Evolutionary conservation across 2,888 invertebrate species (phyloP), one percentile per base, ranked within the genome.

Genomic region (Tinea semifulvella): DNA sequence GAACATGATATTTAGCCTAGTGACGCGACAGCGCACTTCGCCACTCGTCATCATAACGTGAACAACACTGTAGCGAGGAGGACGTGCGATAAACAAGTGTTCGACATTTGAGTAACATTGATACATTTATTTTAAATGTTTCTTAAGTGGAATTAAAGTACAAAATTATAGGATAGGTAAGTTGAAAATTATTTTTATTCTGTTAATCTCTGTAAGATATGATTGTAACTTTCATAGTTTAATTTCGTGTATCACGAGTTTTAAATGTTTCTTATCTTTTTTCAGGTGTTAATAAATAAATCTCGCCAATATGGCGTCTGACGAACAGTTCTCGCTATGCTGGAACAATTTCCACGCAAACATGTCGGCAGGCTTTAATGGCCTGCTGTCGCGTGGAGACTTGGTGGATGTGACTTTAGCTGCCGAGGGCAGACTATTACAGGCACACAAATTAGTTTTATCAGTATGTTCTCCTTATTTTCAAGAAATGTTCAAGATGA

Each of bases 291-390:
- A 66, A 59, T 53, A 55, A 57, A 51, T 61, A 52, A 51, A 55
- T 69, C 73, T 65, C 81, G 79, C 80, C 84, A 85, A 81, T 71
- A 86, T 86, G 86, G 86, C 86, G 86, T 86, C 86, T 80, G 86
- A 86, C 82, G 87, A 87, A 79, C 87, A 87, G 67, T 87, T 87
- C 77, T 88, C 88, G 68, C 73, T 88, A 75, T 87, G 88, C 79
- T 88, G 88, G 88, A 88, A 88, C 79, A 88, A 88, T 79, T 88
- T 88, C 80, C 88, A 87, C 75, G 85, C 86, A 52, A 88, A 88
- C 61, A 83, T 88, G 79, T 86, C 88, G 50, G 85, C 86, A 68
- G 88, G 88, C 58, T 88, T 88, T 65, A 88, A 88, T 59, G 87
- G 87, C 68, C 84, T 88, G 64, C 71, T 88, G 68, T 85, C 86